Base-by-base conservation (phyloP, 2,797 vertebrate genomes). In the Taeniopygia guttata region DNA sequence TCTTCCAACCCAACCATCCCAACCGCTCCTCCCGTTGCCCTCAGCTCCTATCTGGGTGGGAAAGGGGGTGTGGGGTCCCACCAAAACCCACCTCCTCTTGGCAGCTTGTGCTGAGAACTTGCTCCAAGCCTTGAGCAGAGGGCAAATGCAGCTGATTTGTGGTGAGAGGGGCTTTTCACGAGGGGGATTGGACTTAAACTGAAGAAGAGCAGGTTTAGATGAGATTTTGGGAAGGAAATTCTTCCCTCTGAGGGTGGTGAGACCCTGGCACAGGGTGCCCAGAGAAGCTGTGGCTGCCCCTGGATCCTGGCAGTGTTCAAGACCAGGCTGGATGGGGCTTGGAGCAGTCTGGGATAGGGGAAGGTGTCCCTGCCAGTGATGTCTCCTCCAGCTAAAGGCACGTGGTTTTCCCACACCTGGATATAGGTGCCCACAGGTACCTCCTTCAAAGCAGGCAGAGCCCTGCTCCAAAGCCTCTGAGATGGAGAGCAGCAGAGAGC, bases 231-330 rank as follows among this genome's bases (percentile, higher is more conserved):
- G 55, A 13, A 54, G 40, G 2, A 21, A 73, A 55, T 62, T 34
- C 1, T 25, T 62, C 6, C 13, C 55, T 46, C 7, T 1, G 23
- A 9, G 43, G 42, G 11, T 25, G 42, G 13, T 0, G 0, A 62
- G 27, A 14, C 18, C 5, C 12, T 23, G 42, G 26, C 70, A 17
- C 16, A 43, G 55, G 21, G 0, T 42, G 40, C 22, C 26, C 69
- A 27, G 62, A 62, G 34, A 0, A 75, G 48, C 48, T 82, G 77
- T 36, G 55, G 48, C 62, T 60, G 55, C 7, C 42, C 9, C 26
- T 62, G 73, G 42, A 62, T 49, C 48, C 22, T 75, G 70, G 19
- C 0, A 43, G 22, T 55, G 32, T 0, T 29, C 52, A 43, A 43
- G 48, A 32, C 34, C 13, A 56, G 63, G 49, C 0, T 75, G 86